Evolutionary conservation across 2,113 vertebrate genomes (phyloP).

Genomic region (Plestiodon gilberti): DNA sequence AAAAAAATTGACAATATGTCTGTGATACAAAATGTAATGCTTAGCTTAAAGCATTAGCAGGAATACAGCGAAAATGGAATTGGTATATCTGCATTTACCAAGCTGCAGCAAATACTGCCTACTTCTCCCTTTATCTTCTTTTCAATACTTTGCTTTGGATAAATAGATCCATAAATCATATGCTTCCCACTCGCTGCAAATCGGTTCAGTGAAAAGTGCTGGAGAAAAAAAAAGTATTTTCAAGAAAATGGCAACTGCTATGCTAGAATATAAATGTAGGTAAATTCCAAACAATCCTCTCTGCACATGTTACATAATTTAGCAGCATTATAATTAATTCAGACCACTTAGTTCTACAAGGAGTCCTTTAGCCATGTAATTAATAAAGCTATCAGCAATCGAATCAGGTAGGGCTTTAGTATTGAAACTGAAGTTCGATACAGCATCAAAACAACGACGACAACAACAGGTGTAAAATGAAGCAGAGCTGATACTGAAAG

Average conservation of each 20-base stretch:
- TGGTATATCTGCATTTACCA: fast-evolving
- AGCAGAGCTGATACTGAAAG: slow-evolving; percentile 19
- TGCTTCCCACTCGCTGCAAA: neutral
- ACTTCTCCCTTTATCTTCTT: neutral
- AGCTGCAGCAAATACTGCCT: neutral
- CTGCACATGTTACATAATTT: slow-evolving; percentile 28
- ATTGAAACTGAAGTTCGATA: slow-evolving; percentile 31
- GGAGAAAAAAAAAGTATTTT: neutral
- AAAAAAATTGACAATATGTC: neutral
- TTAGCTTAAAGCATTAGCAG: slow-evolving; percentile 1
- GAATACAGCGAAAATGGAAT: neutral
- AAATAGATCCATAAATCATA: neutral
- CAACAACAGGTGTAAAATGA: neutral
- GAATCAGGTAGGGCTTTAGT: slow-evolving; percentile 16
- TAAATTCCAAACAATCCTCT: slow-evolving; percentile 15
- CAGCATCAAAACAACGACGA: neutral
- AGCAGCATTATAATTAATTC: slow-evolving; percentile 45
- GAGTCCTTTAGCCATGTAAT: slow-evolving; percentile 59
- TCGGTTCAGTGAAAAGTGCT: neutral
- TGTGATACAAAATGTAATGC: neutral
- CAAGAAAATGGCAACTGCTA: slow-evolving; percentile 14
- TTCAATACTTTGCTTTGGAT: neutral
- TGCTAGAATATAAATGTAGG: slow-evolving; percentile 29
- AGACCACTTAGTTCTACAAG: slow-evolving; percentile 43
- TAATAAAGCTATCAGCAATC: slow-evolving; percentile 58